Percentiles rank a stretch among this genome's conserved stretches.
phyloP scores from a whole-genome alignment of 2,888 invertebrate species.

The Sarcophaga caerulescens region DNA sequence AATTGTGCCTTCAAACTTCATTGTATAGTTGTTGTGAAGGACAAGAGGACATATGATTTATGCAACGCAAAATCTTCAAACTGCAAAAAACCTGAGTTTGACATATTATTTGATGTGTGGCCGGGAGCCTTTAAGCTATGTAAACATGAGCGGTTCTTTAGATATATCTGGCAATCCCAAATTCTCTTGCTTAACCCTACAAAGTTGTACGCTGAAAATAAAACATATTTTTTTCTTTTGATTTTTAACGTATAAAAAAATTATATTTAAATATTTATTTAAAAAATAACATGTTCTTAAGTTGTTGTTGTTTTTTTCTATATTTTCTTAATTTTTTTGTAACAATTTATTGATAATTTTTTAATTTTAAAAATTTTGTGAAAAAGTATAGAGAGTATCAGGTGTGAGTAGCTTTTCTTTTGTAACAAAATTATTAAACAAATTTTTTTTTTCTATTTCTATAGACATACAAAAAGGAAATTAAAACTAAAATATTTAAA shows the following conservation, averaged over 20 bases:
- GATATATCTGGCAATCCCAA: too few species aligned
- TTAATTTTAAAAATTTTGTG: background rate
- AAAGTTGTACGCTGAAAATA: background rate
- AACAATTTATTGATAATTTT: slow-evolving; percentile 31
- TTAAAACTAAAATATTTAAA: slow-evolving; percentile 41
- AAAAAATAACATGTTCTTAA: slow-evolving; percentile 2
- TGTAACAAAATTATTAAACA: slow-evolving; percentile 37
- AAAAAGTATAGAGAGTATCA: slow-evolving; percentile 27
- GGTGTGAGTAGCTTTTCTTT: slow-evolving; percentile 52
- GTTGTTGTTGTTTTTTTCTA: too few species aligned
- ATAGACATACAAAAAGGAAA: slow-evolving; percentile 30
- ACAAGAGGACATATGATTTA: too few species aligned
- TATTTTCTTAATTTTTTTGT: slow-evolving; percentile 7
- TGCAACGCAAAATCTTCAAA: too few species aligned
- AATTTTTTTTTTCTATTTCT: background rate
- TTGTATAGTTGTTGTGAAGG: too few species aligned
- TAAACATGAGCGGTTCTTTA: too few species aligned
- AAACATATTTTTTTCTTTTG: background rate
- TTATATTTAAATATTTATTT: slow-evolving; percentile 35
- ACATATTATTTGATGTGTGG: too few species aligned
- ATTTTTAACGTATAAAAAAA: slow-evolving; percentile 44
- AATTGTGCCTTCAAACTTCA: too few species aligned
- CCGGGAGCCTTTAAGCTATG: too few species aligned
- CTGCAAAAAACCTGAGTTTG: too few species aligned
- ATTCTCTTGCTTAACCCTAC: too few species aligned